Base-by-base conservation (phyloP, 2,888 invertebrate genomes). In the Schizaphis graminum region DNA sequence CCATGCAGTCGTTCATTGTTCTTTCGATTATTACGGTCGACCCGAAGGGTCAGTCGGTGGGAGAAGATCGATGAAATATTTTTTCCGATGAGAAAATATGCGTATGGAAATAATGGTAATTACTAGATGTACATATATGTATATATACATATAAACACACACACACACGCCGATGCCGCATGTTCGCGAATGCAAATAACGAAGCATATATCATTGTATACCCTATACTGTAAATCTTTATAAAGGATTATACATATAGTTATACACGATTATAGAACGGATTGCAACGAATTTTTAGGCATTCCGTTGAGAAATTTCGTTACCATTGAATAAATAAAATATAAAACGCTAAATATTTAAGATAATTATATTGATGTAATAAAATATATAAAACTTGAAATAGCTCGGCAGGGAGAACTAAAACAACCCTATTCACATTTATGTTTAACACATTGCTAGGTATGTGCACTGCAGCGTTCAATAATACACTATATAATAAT, bases 31-130 rank as follows among this genome's bases (percentile, higher is more conserved):
- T 94, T 61, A 61, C 67, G n/a, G 10, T 53, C 90, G 94, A 94
- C 94, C 94, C 94, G 67, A 91, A 91, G 94, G 94, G 94, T 94
- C 94, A 91, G 88, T 88, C 21, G 85, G 44, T 26, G 61, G 85
- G 3, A 57, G 77, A 93, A 57, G 57, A 93, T 53, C 93, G 94
- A 91, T 91, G 86, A 94, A 94, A 94, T 86, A 94, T 91, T 85
- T 67, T 85, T 67, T 28, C 61, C 86, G 47, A 91, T 67, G 94
- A 41, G 90, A 91, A 94, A 94, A 90, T 94, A 94, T 91, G 94
- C 94, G 90, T 53, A 86, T 94, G 90, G 53, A 94, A 94, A 91
- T 94, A 94, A 94, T 94, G 91, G 91, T 94, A 91, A 91, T 94
- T 91, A 94, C n/a, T n/a, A 44, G 13, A 67, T 67, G 61, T 61